A percentile compares a stretch with the other conserved stretches of the same genome.
Evolutionary conservation across 2,797 vertebrate genomes (phyloP).

Genomic region (Sebastes minor): DNA sequence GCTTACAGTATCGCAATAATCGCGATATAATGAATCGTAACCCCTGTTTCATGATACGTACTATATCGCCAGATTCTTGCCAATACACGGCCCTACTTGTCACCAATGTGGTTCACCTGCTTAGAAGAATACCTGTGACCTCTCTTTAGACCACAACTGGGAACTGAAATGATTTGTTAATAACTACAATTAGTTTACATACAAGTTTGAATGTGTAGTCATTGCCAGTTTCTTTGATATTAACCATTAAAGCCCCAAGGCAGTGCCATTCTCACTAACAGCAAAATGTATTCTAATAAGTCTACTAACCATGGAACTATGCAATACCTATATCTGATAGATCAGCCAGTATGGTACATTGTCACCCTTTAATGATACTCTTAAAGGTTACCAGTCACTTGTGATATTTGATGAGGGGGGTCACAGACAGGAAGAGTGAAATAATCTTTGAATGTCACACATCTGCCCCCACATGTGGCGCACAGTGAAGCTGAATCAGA

Average conservation of each 20-base stretch:
- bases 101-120: neutral
- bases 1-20: too few species aligned
- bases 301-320: neutral
- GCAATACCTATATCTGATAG: neutral
- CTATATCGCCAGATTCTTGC: too few species aligned
- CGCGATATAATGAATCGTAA: too few species aligned
- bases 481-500: neutral
- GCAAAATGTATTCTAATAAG: neutral
- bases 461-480: conserved; percentile 37
- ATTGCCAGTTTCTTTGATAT: neutral
- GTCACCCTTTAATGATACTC: neutral
- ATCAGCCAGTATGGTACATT: neutral
- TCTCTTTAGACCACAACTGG: neutral
- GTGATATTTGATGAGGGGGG: neutral
- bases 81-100: neutral
- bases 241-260: neutral
- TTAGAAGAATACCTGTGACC: neutral
- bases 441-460: conserved; percentile 46
- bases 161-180: neutral
- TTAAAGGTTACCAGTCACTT: conserved; percentile 43
- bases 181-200: neutral
- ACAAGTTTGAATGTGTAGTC: neutral
- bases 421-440: conserved; percentile 31
- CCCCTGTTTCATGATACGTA: too few species aligned
- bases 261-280: neutral